phyloP scores from a whole-genome alignment of 2,888 invertebrate genomes.

The Cheilosia variabilis region DNA sequence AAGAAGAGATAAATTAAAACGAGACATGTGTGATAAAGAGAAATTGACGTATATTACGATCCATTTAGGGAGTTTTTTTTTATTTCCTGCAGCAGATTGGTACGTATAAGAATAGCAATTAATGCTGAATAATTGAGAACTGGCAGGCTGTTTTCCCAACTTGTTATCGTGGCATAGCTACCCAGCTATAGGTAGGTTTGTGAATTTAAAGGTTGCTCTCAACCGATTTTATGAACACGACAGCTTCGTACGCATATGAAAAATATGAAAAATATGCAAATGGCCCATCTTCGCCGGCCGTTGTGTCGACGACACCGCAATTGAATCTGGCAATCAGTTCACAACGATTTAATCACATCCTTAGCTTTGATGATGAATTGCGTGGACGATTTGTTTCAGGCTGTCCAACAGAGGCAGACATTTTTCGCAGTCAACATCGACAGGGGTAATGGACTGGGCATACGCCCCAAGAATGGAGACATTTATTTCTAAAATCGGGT shows the following conservation, averaged over 20 bases:
- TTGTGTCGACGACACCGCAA: neutral
- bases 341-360: neutral
- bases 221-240: neutral
- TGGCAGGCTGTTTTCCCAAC: constrained; percentile 16
- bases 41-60: constrained; percentile 38
- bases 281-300: neutral
- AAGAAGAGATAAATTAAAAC: constrained; percentile 39
- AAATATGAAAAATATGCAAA: neutral
- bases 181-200: neutral
- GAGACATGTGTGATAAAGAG: constrained; percentile 41
- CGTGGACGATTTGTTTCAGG: too few species aligned
- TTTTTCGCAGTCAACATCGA: too few species aligned
- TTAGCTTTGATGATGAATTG: too few species aligned
- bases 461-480: too few species aligned
- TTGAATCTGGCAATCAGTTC: neutral
- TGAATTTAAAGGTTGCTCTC: neutral
- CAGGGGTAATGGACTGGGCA: too few species aligned
- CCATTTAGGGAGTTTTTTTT: constrained; percentile 18
- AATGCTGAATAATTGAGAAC: constrained; percentile 20
- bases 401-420: too few species aligned
- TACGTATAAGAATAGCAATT: constrained; percentile 23
- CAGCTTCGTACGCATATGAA: neutral
- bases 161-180: constrained; percentile 21
- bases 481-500: too few species aligned
- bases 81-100: constrained; percentile 25